Percentiles rank a stretch among this genome's conserved stretches.
Conservation (phyloP, 2,113 vertebrate species). For the Cyanoliseus patagonus region DNA sequence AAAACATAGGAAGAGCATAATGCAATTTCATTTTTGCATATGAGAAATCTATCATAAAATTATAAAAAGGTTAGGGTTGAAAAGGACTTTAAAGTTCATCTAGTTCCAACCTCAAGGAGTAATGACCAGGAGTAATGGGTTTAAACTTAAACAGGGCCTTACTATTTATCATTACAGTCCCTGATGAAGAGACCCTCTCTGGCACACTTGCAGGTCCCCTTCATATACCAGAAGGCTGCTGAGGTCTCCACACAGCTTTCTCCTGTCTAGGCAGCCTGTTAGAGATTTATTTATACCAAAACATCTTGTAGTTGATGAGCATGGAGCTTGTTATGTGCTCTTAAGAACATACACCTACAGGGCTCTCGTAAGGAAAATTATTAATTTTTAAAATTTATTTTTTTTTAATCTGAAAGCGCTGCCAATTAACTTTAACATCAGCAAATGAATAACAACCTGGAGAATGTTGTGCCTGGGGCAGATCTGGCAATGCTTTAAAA, state of each 20-base stretch:
- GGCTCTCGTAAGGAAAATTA: not conserved
- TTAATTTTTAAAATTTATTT: not conserved
- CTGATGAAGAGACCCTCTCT: not conserved
- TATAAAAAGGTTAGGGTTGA: not conserved
- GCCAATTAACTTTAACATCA: slow-evolving; percentile 29
- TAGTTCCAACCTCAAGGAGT: not conserved
- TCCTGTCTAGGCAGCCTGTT: not conserved
- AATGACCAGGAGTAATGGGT: not conserved
- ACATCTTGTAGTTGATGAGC: not conserved
- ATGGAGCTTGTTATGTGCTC: not conserved
- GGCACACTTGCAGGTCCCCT: not conserved
- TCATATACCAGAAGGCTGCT: not conserved
- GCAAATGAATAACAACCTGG: slow-evolving; percentile 10
- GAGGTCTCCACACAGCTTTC: not conserved
- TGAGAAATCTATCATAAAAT: not conserved
- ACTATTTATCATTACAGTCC: not conserved
- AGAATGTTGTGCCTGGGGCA: not conserved
- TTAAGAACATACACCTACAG: not conserved
- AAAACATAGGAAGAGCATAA: not conserved
- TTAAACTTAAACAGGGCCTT: not conserved
- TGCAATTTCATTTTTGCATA: not conserved
- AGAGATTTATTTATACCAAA: slow-evolving; percentile 25
- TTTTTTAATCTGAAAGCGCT: not conserved
- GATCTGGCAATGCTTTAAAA: slow-evolving; percentile 5
- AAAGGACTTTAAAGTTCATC: not conserved